Base-by-base conservation (phyloP, 2,113 vertebrate genomes). In the Machaerirhynchus nigripectus region DNA sequence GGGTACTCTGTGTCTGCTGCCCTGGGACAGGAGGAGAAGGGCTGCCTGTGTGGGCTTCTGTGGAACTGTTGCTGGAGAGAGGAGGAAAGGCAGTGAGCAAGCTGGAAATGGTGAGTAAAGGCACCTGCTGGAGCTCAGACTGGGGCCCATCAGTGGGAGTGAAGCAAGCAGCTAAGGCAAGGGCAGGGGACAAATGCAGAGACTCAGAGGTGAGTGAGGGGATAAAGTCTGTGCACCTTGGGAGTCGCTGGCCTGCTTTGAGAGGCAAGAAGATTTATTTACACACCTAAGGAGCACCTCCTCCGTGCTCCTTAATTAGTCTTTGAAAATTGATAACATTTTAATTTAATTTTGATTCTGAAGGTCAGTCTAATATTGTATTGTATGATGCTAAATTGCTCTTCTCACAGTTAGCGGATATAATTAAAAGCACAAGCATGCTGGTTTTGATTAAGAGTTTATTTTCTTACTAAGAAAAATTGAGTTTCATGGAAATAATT, bases 391-490 rank as follows among this genome's bases (percentile, higher is more conserved):
- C 65, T 74, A 92, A 93, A 94, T 89, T 69, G 79, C 89, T 95
- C 87, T 83, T 90, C 92, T 96, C 79, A 61, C 70, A 80, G 68
- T 96, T 91, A 96, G 52, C 71, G 52, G 67, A 86, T 95, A 67
- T 89, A 94, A 94, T 96, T 89, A 92, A 90, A 81, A 82, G 77
- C 33, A 57, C 18, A 79, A 80, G 87, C 65, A 81, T 7, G 21
- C 73, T 81, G 78, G 11, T 89, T 86, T 86, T 76, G 50, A 91
- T 96, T 90, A 95, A 90, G 49, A 87, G 53, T 87, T 69, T 77
- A 78, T 94, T 95, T 95, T 96, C 55, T 83, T 88, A 74, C 74
- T 78, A 82, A 87, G 93, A 94, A 90, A 84, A 96, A 95, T 67
- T 23, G 59, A 71, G 33, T 93, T 94, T 70, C 74, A 68, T 79